Conservation (phyloP, 2,888 invertebrate genomes). For the Dilophus febrilis region DNA sequence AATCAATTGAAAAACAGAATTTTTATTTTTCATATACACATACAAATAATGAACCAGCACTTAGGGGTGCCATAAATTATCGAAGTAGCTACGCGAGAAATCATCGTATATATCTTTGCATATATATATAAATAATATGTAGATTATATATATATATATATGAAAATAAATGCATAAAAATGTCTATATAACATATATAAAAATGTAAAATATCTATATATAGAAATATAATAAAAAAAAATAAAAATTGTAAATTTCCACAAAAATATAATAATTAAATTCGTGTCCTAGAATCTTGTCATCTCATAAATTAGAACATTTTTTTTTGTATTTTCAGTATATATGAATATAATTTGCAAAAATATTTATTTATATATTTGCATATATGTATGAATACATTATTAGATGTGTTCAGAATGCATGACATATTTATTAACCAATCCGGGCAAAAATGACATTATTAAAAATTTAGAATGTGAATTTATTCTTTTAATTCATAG, state of each 20-base stretch:
- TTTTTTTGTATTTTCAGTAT: too few species aligned
- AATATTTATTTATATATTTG: too few species aligned
- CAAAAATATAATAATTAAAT: constrained; percentile 6
- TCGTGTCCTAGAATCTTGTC: constrained; percentile 5
- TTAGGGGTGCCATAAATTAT: constrained; percentile 4
- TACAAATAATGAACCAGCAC: constrained; percentile 4
- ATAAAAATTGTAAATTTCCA: constrained; percentile 1
- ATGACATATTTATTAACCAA: too few species aligned
- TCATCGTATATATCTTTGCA: neutral
- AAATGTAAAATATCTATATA: too few species aligned
- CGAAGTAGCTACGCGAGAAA: neutral
- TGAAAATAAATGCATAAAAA: neutral
- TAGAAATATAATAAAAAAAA: neutral
- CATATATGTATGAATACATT: too few species aligned
- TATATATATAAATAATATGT: neutral
- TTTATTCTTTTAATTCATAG: too few species aligned
- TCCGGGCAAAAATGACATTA: too few species aligned
- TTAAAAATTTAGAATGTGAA: too few species aligned
- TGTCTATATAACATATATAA: too few species aligned
- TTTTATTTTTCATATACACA: too few species aligned
- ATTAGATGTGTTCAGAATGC: too few species aligned
- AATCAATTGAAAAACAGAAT: constrained; percentile 4
- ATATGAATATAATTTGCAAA: too few species aligned
- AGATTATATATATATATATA: neutral
- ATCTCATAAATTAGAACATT: constrained; percentile 5